Evolutionary conservation across 2,888 invertebrate genomes (phyloP).

Genomic region (Loripinus fragilis): DNA sequence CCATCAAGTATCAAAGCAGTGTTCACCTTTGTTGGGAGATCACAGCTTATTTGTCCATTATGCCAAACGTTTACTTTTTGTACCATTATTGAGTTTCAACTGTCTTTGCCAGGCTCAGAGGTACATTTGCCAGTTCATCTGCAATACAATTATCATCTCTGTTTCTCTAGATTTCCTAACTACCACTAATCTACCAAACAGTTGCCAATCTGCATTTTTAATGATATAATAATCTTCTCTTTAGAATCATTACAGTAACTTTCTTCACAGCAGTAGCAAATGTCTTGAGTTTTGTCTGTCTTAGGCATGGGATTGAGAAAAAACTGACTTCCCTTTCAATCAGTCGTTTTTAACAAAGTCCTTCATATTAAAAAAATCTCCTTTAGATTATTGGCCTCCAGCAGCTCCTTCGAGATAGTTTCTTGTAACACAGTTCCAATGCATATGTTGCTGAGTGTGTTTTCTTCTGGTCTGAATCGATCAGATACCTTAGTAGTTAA

Average conservation of each 20-base stretch:
- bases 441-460: neutral
- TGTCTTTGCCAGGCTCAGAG: neutral
- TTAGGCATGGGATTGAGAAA: neutral
- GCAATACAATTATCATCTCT: neutral
- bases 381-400: neutral
- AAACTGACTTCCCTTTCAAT: neutral
- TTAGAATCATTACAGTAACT: neutral
- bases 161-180: neutral
- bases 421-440: neutral
- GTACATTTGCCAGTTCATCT: conserved; percentile 6
- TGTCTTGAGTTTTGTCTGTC: neutral
- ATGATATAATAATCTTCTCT: neutral
- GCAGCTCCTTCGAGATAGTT: neutral
- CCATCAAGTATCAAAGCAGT: conserved; percentile 4
- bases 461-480: neutral
- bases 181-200: conserved; percentile 4
- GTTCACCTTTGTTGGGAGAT: neutral
- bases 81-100: neutral
- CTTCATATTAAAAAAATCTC: neutral
- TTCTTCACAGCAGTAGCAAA: neutral
- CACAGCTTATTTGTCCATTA: neutral
- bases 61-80: neutral
- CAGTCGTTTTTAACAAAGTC: conserved; percentile 7
- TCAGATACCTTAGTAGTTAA: neutral
- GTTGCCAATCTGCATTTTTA: conserved; percentile 10